A percentile compares a stretch with the other conserved stretches of the same genome.
Conservation (phyloP, 2,113 vertebrate genomes). For the Anser cygnoides region DNA sequence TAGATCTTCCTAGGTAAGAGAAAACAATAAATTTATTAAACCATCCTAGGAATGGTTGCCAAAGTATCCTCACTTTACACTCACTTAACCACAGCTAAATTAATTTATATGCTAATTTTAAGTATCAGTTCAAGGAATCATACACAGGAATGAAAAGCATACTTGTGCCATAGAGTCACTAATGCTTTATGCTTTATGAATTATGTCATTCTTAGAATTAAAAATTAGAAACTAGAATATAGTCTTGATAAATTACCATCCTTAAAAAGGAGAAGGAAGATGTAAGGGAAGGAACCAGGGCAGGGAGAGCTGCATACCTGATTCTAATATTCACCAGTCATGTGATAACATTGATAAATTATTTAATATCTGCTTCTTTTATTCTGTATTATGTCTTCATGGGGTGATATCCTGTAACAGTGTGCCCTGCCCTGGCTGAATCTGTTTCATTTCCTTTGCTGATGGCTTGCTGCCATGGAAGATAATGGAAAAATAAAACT, state of each 20-base stretch:
- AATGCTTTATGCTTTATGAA: not conserved
- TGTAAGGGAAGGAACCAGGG: not conserved
- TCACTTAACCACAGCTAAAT: conserved; percentile 2
- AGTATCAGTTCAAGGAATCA: not conserved
- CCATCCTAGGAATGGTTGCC: not conserved
- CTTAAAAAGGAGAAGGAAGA: not conserved
- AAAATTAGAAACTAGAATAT: not conserved
- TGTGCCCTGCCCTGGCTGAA: not conserved
- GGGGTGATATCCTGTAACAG: conserved; percentile 31
- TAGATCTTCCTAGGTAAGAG: not conserved
- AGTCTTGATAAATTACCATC: not conserved
- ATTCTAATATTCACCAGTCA: not conserved
- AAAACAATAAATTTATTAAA: not conserved
- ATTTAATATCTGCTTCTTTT: conserved; percentile 58
- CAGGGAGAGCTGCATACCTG: not conserved
- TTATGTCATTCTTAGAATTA: not conserved
- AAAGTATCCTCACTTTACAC: conserved; percentile 12
- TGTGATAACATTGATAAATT: conserved; percentile 36
- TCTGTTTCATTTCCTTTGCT: conserved; percentile 55
- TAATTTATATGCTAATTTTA: conserved; percentile 26
- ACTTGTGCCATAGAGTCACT: not conserved
- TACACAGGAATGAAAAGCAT: not conserved
- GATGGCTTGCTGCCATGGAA: conserved; percentile 3
- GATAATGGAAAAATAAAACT: conserved; percentile 46
- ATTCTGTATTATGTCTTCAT: conserved; percentile 33